Conservation (phyloP, 2,888 invertebrate species). For the Ernsta delagoae region DNA sequence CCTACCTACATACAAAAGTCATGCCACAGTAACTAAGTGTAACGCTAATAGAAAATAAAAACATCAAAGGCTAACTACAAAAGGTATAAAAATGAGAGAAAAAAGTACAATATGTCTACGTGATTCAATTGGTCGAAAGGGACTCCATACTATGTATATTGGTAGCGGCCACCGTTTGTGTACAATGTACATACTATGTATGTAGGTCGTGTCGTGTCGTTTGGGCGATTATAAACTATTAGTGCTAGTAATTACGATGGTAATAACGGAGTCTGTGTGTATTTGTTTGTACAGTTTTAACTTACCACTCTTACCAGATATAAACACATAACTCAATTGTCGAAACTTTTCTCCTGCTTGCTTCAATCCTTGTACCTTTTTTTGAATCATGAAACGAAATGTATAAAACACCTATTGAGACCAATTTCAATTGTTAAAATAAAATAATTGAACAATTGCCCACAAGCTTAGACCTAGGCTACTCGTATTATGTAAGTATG, state of each 20-base stretch:
- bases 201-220: too few relatives aligned
- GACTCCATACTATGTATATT: too few relatives aligned
- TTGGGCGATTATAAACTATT: too few relatives aligned
- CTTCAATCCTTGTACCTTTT: too few relatives aligned
- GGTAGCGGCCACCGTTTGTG: too few relatives aligned
- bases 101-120: conserved; percentile 55
- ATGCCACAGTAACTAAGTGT: conserved; percentile 56
- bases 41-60: conserved; percentile 47
- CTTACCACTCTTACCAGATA: neutral
- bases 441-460: too few relatives aligned
- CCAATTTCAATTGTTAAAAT: too few relatives aligned
- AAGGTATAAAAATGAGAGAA: conserved; percentile 46
- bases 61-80: conserved; percentile 50
- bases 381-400: too few relatives aligned
- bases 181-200: too few relatives aligned
- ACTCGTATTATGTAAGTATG: too few relatives aligned
- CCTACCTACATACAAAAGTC: conserved; percentile 46
- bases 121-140: conserved; percentile 51
- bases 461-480: too few relatives aligned
- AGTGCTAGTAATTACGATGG: conserved; percentile 2
- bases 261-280: conserved; percentile 3
- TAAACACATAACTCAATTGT: neutral
- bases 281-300: neutral
- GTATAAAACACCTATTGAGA: too few relatives aligned
- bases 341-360: neutral